phyloP scores from a whole-genome alignment of 2,888 invertebrate species.

The Petrolisthes manimaculis region DNA sequence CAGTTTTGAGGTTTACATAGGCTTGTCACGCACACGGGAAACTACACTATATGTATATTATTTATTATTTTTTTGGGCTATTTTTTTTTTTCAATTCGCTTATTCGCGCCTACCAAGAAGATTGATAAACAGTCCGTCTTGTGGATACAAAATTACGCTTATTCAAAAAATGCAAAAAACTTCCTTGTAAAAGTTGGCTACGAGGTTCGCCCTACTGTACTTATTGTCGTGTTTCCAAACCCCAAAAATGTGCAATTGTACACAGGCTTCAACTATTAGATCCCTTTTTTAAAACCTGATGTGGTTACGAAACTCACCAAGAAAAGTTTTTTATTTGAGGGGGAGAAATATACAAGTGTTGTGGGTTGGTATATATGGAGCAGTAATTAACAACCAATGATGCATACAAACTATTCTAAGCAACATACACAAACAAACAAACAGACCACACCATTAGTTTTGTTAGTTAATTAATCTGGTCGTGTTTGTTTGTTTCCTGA shows the following conservation, averaged over 20 bases:
- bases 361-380: too few species aligned
- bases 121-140: conserved; percentile 37
- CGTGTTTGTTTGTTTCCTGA: too few species aligned
- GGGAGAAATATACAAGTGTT: too few species aligned
- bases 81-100: conserved; percentile 9
- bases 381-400: too few species aligned
- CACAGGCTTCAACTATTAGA: conserved; percentile 34
- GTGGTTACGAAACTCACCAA: conserved; percentile 45
- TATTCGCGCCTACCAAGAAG: conserved; percentile 13
- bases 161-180: conserved; percentile 57
- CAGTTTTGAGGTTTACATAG: conserved; percentile 50
- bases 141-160: conserved; percentile 56
- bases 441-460: too few species aligned
- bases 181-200: conserved; percentile 55
- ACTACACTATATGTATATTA: conserved; percentile 26
- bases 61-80: conserved; percentile 1
- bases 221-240: conserved; percentile 59
- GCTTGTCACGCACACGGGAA: conserved; percentile 55
- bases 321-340: conserved; percentile 17
- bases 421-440: too few species aligned
- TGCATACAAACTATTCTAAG: too few species aligned
- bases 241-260: conserved; percentile 52
- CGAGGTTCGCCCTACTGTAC: conserved; percentile 51
- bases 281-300: conserved; percentile 25
- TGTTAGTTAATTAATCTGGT: too few species aligned